Evolutionary conservation across 2,113 vertebrate genomes (phyloP).

Genomic region (Emydura subglobosa): DNA sequence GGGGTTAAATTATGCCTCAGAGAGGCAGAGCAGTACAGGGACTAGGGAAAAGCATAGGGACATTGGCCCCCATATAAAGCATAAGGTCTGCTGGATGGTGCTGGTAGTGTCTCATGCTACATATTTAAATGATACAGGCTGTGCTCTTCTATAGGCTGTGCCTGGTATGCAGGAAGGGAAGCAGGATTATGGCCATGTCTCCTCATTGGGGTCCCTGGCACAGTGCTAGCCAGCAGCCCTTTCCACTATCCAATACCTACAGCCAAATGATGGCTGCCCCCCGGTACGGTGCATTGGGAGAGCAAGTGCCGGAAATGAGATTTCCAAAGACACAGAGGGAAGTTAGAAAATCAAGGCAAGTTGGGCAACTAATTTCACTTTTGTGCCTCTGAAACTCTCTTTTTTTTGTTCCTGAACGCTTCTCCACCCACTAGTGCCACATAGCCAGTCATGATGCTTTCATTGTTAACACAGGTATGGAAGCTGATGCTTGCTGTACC

Average conservation of each 20-base stretch:
- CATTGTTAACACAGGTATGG: not conserved
- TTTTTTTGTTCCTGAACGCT: fast-evolving
- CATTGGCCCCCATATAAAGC: conserved; percentile 7
- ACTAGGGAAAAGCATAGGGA: conserved; percentile 19
- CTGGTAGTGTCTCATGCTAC: conserved; percentile 30
- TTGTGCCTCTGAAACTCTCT: not conserved
- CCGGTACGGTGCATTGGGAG: not conserved
- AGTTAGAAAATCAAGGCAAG: not conserved
- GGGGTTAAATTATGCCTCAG: conserved; percentile 10
- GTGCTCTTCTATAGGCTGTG: not conserved
- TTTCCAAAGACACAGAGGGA: not conserved
- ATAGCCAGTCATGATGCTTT: not conserved
- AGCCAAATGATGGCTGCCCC: fast-evolving
- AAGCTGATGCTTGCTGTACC: not conserved
- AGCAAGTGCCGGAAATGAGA: not conserved
- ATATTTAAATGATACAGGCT: not conserved
- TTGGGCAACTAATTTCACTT: not conserved
- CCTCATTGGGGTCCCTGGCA: not conserved
- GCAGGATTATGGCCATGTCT: fast-evolving
- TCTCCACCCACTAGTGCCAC: not conserved
- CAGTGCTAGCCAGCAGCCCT: not conserved
- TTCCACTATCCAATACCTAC: not conserved
- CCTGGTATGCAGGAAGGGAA: not conserved
- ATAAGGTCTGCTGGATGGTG: not conserved
- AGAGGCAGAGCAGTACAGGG: conserved; percentile 25